phyloP scores from a whole-genome alignment of 2,888 invertebrate species.

The Pristionchus exspectatus region DNA sequence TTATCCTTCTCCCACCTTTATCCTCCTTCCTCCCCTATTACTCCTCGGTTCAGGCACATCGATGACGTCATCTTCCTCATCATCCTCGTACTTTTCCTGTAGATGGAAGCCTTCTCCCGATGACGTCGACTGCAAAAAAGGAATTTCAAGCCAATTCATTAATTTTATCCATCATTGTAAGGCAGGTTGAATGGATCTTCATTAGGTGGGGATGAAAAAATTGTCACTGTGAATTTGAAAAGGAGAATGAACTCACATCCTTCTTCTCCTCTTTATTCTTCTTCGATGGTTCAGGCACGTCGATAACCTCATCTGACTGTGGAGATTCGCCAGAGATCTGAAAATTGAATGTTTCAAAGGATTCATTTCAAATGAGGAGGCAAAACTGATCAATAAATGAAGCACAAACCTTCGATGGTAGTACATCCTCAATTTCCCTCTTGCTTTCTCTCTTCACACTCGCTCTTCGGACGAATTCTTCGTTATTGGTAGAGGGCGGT shows the following conservation, averaged over 20 bases:
- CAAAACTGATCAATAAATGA: neutral
- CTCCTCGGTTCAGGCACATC: conserved; percentile 51
- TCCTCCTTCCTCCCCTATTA: conserved; percentile 40
- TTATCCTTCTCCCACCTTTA: neutral
- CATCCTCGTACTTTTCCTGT: conserved; percentile 2
- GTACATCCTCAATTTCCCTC: neutral
- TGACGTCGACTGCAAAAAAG: conserved; percentile 10
- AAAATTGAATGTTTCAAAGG: neutral
- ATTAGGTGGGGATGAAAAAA: neutral
- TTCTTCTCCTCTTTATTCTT: neutral
- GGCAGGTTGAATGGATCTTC: no score
- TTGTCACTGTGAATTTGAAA: neutral
- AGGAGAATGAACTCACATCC: neutral
- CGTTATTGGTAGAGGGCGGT: conserved; percentile 4
- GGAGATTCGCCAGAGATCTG: conserved; percentile 13
- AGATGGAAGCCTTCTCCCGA: conserved; percentile 30
- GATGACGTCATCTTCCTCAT: conserved; percentile 46
- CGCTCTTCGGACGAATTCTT: conserved; percentile 9
- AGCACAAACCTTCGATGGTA: neutral
- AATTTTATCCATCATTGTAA: no score
- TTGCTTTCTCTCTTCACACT: conserved; percentile 31
- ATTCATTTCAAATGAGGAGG: neutral
- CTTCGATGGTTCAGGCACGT: conserved; percentile 21
- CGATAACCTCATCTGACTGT: conserved; percentile 19
- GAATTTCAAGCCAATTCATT: no score